phyloP scores from a whole-genome alignment of 2,113 vertebrate genomes.

The Naja naja region DNA sequence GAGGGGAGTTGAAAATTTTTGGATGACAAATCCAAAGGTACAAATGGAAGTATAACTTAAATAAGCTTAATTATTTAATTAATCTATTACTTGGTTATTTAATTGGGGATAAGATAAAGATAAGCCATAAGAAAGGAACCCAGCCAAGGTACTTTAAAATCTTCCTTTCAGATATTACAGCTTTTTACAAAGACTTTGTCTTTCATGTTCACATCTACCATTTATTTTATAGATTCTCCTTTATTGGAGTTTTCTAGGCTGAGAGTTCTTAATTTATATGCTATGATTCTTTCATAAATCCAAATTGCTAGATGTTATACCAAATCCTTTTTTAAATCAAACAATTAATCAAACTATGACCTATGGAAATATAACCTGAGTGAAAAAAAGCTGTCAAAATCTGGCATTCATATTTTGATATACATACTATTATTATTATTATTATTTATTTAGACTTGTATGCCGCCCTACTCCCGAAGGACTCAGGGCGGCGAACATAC shows the following conservation, averaged over 20 bases:
- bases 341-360: not conserved
- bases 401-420: not conserved
- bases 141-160: too few relatives aligned
- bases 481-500: too few relatives aligned
- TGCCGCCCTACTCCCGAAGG: too few relatives aligned
- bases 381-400: not conserved
- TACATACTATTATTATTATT: too few relatives aligned
- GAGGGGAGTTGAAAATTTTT: not conserved
- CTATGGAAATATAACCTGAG: not conserved
- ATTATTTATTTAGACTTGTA: too few relatives aligned
- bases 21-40: not conserved
- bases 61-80: not conserved
- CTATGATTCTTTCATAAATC: not conserved
- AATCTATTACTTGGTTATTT: not conserved
- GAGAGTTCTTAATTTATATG: not conserved
- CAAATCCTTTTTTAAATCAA: not conserved
- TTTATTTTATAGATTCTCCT: not conserved
- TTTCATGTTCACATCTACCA: not conserved
- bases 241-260: not conserved
- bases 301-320: not conserved
- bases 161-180: not conserved
- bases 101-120: not conserved
- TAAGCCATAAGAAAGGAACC: not conserved
- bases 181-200: not conserved
- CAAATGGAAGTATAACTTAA: not conserved